Evolutionary conservation across 2,113 vertebrate species (phyloP), one percentile per base, ranked within the genome.

Genomic region (Pelmatolapia mariae): DNA sequence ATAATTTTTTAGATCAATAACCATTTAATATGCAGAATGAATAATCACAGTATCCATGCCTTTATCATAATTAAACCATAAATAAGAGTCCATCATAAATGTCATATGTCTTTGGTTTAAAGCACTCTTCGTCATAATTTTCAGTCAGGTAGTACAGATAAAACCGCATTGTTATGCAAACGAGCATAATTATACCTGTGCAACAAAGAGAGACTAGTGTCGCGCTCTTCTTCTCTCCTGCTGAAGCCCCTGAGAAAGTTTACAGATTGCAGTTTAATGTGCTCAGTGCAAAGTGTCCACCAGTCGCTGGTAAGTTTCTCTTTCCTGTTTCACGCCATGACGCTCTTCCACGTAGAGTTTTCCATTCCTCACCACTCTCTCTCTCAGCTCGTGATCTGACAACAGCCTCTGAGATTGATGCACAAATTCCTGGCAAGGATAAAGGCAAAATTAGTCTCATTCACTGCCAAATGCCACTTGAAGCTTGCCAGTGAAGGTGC

Each of bases 361-460:
- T 7, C 97, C 98, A 4, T 93, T 96, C 57, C 59, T 86, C 83
- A 94, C 95, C 12, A 99, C 82, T 68, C 89, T 93, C 61, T 92
- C 96, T 82, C 95, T 94, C 85, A 98, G 92, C 6, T 80, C 43
- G 0, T 89, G 92, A 33, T 99, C 97, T 0, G 91, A 89, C 81
- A 98, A 88, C 92, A 99, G 95, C 73, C 94, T 96, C 95, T 96
- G 94, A 68, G 98, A 97, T 87, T 98, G 94, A 61, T 85, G 90
- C 66, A 99, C 94, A 92, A 99, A 99, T 88, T 99, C 98, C 98
- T 99, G 91, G 53, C 63, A 86, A 82, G 83, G 85, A 92, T 19
- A 54, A 90, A 83, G 80, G 47, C 82, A 83, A 89, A 91, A 92
- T 24, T 3, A 63, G 83, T 81, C 84, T 90, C 54, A 80, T 89